These are phyloP conservation scores for Zygaena filipendulae DNA, from an alignment of 2,888 invertebrate species.

Conservation along the genomic window DNA sequence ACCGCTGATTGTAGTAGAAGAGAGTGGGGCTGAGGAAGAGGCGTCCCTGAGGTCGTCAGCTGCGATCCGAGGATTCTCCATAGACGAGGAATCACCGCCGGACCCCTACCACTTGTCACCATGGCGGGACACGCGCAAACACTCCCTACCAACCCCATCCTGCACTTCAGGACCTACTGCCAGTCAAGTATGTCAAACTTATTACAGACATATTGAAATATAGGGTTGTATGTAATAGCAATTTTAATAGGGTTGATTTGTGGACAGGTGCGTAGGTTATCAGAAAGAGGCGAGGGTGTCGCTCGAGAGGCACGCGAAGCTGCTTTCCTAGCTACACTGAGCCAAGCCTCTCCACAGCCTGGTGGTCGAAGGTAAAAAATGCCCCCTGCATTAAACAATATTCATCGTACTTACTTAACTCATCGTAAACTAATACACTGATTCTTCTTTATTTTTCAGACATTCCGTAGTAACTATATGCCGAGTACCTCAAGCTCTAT, in stretches of 20 bases:
- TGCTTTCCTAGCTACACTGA: conserved; percentile 84
- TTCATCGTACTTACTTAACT: too few relatives aligned
- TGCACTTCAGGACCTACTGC: conserved; percentile 89
- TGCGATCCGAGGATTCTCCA: conserved; percentile 70
- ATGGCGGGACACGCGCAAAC: conserved; percentile 83
- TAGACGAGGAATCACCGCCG: conserved; percentile 81
- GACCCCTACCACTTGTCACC: conserved; percentile 87
- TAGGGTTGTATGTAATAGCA: too few relatives aligned
- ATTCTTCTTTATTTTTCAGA: too few relatives aligned
- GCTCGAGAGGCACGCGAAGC: conserved; percentile 83
- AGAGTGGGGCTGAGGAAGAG: conserved; percentile 76
- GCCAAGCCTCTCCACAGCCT: conserved; percentile 77
- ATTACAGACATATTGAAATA: too few relatives aligned
- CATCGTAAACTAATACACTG: too few relatives aligned
- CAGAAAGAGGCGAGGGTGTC: conserved; percentile 81
- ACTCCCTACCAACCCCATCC: conserved; percentile 85
- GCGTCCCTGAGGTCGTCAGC: conserved; percentile 62
- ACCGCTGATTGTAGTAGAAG: conserved; percentile 86
- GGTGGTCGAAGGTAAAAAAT: conserved; percentile 71
- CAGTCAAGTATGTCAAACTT: conserved; percentile 76
- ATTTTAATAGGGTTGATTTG: too few relatives aligned
- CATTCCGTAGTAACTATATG: conserved; percentile 91
- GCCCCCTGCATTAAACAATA: too few relatives aligned
- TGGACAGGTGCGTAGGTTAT: conserved; percentile 79
- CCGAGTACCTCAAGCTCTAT: conserved; percentile 79